These are phyloP conservation scores for Leucoraja ocellata DNA, from an alignment of 2,797 vertebrate species.

Conservation along the genomic window DNA sequence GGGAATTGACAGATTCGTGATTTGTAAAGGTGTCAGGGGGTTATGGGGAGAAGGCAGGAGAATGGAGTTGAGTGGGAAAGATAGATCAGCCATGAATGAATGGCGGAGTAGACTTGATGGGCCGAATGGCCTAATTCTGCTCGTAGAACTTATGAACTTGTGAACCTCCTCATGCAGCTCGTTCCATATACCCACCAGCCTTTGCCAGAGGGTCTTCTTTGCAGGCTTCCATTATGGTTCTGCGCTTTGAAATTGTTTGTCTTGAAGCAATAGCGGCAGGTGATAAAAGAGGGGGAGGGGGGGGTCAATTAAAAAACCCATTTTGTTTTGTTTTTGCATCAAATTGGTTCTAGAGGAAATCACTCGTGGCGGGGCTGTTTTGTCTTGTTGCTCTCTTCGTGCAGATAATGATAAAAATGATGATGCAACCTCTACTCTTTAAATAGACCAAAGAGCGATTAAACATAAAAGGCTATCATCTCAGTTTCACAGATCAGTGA, in stretches of 20 bases:
- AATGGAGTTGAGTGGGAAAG: no score
- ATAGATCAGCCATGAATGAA: no score
- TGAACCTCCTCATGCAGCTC: no score
- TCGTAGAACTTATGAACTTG: no score
- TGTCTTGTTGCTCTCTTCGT: background rate
- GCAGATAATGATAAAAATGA: background rate
- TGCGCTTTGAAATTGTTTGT: background rate
- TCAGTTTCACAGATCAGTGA: background rate
- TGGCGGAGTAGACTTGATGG: no score
- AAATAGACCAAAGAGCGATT: conserved; percentile 12
- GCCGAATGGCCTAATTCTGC: no score
- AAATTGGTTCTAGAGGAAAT: background rate
- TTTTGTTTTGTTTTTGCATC: background rate
- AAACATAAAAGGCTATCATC: background rate
- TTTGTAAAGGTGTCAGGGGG: no score
- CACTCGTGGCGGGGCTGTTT: background rate
- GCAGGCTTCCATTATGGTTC: background rate
- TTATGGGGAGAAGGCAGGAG: no score
- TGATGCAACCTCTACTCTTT: background rate
- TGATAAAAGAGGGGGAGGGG: background rate
- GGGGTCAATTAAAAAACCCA: background rate
- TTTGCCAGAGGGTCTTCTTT: background rate
- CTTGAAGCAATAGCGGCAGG: background rate
- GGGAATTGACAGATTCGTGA: no score
- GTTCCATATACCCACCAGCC: no score